Evolutionary conservation across 2,113 vertebrate species (phyloP).

Genomic region (Haemorhous mexicanus): DNA sequence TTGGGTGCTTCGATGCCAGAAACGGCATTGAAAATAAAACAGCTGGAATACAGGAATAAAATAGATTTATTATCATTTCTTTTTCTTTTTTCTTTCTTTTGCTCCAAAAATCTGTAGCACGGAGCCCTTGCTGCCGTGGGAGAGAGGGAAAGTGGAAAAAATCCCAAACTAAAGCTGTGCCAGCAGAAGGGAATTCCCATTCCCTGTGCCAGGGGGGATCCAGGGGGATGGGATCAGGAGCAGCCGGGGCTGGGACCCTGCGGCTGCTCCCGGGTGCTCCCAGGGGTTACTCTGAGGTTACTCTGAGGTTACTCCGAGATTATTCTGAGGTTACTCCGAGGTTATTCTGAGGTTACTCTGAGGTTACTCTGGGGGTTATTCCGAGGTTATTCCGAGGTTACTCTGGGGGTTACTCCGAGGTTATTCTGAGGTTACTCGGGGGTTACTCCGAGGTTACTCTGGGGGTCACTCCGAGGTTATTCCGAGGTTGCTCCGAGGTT

Average conservation of each 20-base stretch:
- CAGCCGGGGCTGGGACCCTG: too few species aligned
- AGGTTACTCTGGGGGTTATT: background rate
- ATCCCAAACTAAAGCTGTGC: too few species aligned
- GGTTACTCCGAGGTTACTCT: background rate
- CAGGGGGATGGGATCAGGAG: background rate
- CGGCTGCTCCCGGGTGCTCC: background rate
- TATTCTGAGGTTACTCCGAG: too few species aligned
- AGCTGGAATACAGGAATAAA: background rate
- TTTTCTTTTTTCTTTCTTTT: background rate
- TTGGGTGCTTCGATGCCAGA: too few species aligned
- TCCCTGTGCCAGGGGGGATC: too few species aligned
- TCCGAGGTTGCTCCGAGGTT: too few species aligned
- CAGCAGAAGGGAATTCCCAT: background rate
- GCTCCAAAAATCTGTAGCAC: background rate
- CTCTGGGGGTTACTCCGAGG: too few species aligned
- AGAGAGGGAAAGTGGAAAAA: background rate
- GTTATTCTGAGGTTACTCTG: too few species aligned
- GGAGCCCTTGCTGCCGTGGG: background rate
- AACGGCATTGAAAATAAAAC: too few species aligned
- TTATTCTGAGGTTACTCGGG: background rate
- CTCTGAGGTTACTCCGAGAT: too few species aligned
- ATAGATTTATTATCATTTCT: background rate
- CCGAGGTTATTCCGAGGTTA: too few species aligned
- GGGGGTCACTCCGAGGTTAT: too few species aligned
- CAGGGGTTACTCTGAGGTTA: background rate